A percentile compares a stretch with the other conserved stretches of the same genome.
Evolutionary conservation across 2,888 invertebrate genomes (phyloP).

Genomic region (Tetrapedia diversipes): DNA sequence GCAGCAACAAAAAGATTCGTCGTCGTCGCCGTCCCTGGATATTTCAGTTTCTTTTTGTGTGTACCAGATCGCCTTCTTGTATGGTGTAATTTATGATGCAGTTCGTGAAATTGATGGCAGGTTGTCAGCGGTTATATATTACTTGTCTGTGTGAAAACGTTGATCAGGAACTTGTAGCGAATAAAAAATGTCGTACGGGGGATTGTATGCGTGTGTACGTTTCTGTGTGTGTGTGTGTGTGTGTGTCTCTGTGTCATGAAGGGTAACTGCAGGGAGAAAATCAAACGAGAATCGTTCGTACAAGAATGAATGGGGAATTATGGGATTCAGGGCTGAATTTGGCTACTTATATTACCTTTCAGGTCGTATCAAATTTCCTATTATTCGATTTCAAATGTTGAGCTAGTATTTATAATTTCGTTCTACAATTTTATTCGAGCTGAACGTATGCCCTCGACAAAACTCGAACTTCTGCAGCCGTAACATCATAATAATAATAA

Average conservation of each 20-base stretch:
- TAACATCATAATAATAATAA: too few relatives aligned
- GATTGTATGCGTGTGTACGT: too few relatives aligned
- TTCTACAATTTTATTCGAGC: too few relatives aligned
- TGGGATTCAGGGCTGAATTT: too few relatives aligned
- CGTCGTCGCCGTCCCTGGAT: conserved; percentile 23
- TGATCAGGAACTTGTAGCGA: conserved; percentile 45
- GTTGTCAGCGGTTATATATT: conserved; percentile 46
- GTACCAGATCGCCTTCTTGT: conserved; percentile 25
- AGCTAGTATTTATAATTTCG: too few relatives aligned
- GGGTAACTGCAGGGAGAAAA: conserved; percentile 23
- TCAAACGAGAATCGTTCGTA: conserved; percentile 6
- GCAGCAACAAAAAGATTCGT: conserved; percentile 7
- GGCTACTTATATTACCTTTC: too few relatives aligned
- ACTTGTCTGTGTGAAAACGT: conserved; percentile 36
- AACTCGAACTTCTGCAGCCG: too few relatives aligned
- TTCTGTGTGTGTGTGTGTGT: too few relatives aligned
- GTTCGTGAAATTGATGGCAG: conserved; percentile 42
- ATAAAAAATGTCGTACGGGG: conserved; percentile 14
- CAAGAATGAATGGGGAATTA: conserved; percentile 1
- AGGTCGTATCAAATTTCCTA: too few relatives aligned
- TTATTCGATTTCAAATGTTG: too few relatives aligned
- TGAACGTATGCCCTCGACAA: too few relatives aligned
- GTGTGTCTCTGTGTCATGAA: conserved; percentile 6
- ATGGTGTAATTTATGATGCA: conserved; percentile 32
- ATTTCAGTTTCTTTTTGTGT: conserved; percentile 42